A percentile compares a stretch with the other conserved stretches of the same genome.
These are phyloP conservation scores for Etia nguti DNA, from an alignment of 2,113 vertebrate genomes.

Conservation along the genomic window DNA sequence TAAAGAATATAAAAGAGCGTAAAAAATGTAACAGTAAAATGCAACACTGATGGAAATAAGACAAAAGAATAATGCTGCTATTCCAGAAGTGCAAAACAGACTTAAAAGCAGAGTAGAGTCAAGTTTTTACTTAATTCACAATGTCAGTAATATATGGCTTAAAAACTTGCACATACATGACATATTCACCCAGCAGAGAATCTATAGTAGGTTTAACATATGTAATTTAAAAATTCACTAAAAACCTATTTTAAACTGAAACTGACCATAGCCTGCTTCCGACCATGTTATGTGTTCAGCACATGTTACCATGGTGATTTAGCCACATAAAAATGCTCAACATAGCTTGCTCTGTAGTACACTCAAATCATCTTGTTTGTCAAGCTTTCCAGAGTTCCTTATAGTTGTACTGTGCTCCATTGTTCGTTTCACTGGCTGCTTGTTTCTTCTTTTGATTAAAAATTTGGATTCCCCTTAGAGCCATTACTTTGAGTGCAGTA, in stretches of 20 bases:
- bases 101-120: background rate
- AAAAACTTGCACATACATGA: background rate
- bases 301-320: background rate
- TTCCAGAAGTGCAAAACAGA: background rate
- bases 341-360: background rate
- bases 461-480: background rate
- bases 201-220: background rate
- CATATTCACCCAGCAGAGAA: background rate
- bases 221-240: accelerated
- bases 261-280: background rate
- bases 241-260: background rate
- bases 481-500: background rate
- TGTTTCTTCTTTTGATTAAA: background rate
- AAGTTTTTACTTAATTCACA: background rate
- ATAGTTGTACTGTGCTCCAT: background rate
- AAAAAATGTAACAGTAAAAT: background rate
- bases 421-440: background rate
- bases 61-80: background rate
- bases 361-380: background rate
- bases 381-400: background rate
- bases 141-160: background rate
- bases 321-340: background rate
- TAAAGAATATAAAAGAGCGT: background rate
- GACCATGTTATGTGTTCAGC: background rate
- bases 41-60: background rate